Evolutionary conservation across 2,113 vertebrate genomes (phyloP).

Genomic region (Poeciliopsis turrubarensis): DNA sequence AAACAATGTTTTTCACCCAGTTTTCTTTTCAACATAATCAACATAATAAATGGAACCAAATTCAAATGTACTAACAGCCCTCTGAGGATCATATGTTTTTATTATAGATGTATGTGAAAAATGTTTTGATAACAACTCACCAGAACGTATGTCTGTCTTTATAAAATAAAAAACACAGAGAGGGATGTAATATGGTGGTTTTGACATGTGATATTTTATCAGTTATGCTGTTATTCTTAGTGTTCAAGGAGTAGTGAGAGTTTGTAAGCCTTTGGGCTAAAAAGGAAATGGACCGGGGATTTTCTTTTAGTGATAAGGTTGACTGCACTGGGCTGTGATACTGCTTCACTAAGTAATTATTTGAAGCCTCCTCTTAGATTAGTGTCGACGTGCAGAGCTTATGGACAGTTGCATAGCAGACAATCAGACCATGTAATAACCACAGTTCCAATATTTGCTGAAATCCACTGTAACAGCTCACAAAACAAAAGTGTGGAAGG

Average conservation of each 20-base stretch:
- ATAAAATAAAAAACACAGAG: slow-evolving; percentile 22
- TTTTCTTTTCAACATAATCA: no score
- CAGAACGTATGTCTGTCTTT: slow-evolving; percentile 13
- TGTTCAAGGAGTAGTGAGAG: slow-evolving; percentile 44
- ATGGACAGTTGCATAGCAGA: slow-evolving; percentile 58
- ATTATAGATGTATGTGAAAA: no score
- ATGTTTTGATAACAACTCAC: neutral
- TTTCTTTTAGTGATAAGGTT: slow-evolving; percentile 61
- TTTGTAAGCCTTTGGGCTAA: slow-evolving; percentile 59
- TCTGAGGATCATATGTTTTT: no score
- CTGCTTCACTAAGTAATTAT: slow-evolving; percentile 72
- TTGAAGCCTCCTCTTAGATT: slow-evolving; percentile 69
- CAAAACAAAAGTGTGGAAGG: slow-evolving; percentile 68
- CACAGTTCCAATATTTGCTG: slow-evolving; percentile 62
- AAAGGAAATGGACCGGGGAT: slow-evolving; percentile 58
- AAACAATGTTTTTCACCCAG: no score
- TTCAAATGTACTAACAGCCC: no score
- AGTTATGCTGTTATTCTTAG: slow-evolving; percentile 5
- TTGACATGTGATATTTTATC: slow-evolving; percentile 52
- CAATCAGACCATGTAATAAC: slow-evolving; percentile 75
- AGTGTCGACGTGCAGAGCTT: slow-evolving; percentile 54
- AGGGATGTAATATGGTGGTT: slow-evolving; percentile 6
- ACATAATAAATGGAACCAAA: no score
- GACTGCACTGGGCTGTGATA: slow-evolving; percentile 51
- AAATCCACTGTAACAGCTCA: slow-evolving; percentile 74